Evolutionary conservation across 2,888 invertebrate species (phyloP).

Genomic region (Alloplasta piceator): DNA sequence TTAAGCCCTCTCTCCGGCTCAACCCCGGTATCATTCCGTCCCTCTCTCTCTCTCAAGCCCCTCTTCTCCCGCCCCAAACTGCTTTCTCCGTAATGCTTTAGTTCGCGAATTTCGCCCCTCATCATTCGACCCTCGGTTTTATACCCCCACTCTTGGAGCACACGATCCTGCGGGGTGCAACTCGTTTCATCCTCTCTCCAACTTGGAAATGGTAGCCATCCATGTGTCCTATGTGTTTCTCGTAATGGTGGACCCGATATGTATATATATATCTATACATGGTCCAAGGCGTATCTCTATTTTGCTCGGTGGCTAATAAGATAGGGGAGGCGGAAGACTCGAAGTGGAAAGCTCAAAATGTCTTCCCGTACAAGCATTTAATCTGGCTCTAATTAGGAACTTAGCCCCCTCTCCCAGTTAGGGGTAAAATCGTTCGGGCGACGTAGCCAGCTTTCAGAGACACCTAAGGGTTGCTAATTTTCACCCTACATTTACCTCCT

Average conservation of each 20-base stretch:
- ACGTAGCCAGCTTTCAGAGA: too few species aligned
- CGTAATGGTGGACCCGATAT: neutral
- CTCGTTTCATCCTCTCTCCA: neutral
- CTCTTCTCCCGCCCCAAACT: conserved; percentile 35
- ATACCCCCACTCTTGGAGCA: conserved; percentile 62
- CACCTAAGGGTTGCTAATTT: too few species aligned
- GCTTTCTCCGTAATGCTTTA: conserved; percentile 29
- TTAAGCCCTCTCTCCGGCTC: conserved; percentile 78
- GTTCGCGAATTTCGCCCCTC: conserved; percentile 46
- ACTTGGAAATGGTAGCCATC: too few species aligned
- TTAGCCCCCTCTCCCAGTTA: conserved; percentile 75
- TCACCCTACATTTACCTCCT: too few species aligned
- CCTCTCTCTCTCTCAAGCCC: conserved; percentile 41
- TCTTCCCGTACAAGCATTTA: conserved; percentile 87
- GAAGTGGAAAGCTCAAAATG: conserved; percentile 80
- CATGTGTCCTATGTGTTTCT: neutral
- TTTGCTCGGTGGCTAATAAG: conserved; percentile 34
- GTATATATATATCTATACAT: neutral
- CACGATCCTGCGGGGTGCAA: conserved; percentile 19
- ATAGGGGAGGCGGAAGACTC: conserved; percentile 66
- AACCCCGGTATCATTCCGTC: conserved; percentile 63
- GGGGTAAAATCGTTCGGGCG: too few species aligned
- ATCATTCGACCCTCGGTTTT: conserved; percentile 47
- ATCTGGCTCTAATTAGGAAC: conserved; percentile 87
- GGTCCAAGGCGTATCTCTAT: conserved; percentile 37